Conservation (phyloP, 2,888 invertebrate genomes). For the Oasisia sp. region DNA sequence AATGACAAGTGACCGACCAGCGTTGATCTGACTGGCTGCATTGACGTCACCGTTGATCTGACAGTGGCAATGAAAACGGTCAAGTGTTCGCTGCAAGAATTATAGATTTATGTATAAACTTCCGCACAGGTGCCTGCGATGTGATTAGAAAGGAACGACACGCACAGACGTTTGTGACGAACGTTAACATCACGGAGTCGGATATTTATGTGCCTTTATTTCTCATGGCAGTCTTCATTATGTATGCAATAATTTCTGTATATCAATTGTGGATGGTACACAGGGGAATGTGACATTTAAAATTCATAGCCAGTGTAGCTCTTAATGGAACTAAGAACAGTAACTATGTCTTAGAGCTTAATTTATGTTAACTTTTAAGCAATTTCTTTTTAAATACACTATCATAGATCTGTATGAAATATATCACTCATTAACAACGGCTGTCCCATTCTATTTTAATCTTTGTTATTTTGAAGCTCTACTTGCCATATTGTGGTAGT, state of each 20-base stretch:
- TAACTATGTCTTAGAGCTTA: not conserved
- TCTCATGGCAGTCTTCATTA: not conserved
- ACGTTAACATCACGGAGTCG: not conserved
- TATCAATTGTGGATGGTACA: not conserved
- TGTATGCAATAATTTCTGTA: not conserved
- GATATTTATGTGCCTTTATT: not conserved
- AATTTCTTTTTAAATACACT: too few relatives aligned
- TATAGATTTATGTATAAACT: not conserved
- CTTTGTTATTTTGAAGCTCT: not conserved
- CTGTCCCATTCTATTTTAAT: too few relatives aligned
- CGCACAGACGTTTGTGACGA: not conserved
- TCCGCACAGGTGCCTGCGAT: slow-evolving; percentile 3
- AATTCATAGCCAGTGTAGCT: not conserved
- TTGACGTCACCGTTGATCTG: not conserved
- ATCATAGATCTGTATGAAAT: too few relatives aligned
- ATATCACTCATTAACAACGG: too few relatives aligned
- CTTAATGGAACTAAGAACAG: not conserved
- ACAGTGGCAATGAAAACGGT: not conserved
- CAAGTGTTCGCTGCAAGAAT: not conserved
- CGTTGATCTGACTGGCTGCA: not conserved
- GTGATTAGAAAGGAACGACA: not conserved
- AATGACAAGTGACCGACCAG: not conserved
- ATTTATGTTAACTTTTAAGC: not conserved
- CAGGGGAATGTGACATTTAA: not conserved
- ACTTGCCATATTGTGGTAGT: not conserved